phyloP scores from a whole-genome alignment of 2,113 vertebrate species.

The Empidonax traillii region DNA sequence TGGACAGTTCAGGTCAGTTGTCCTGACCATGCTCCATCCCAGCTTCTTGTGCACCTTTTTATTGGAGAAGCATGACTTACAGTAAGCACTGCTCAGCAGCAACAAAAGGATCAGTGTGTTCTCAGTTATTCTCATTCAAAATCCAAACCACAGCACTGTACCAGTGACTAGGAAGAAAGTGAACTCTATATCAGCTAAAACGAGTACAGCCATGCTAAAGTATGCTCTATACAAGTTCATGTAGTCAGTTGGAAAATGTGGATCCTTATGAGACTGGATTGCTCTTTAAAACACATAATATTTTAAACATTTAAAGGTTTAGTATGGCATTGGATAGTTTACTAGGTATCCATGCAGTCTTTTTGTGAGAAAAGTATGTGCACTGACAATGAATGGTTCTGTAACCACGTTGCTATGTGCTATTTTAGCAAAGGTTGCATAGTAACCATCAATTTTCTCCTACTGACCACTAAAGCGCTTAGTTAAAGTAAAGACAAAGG shows the following conservation, averaged over 20 bases:
- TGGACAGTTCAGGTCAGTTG: neutral
- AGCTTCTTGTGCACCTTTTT: neutral
- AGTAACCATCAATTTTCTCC: neutral
- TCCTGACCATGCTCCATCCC: neutral
- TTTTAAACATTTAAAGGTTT: neutral
- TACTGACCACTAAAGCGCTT: neutral
- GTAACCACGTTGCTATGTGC: neutral
- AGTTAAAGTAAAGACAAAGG: neutral
- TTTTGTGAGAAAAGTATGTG: neutral
- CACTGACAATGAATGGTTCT: neutral
- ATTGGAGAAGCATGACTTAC: neutral
- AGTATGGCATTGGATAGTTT: neutral
- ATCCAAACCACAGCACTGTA: neutral
- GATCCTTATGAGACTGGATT: neutral
- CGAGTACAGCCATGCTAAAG: neutral
- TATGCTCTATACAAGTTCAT: neutral
- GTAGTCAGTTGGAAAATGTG: neutral
- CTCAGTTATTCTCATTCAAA: neutral
- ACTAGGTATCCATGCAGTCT: neutral
- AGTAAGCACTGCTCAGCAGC: neutral
- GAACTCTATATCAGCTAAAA: neutral
- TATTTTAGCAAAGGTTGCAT: neutral
- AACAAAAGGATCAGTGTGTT: neutral
- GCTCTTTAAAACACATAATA: neutral
- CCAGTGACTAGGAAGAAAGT: neutral